phyloP scores from a whole-genome alignment of 2,113 vertebrate species.

The Stictonetta naevosa region DNA sequence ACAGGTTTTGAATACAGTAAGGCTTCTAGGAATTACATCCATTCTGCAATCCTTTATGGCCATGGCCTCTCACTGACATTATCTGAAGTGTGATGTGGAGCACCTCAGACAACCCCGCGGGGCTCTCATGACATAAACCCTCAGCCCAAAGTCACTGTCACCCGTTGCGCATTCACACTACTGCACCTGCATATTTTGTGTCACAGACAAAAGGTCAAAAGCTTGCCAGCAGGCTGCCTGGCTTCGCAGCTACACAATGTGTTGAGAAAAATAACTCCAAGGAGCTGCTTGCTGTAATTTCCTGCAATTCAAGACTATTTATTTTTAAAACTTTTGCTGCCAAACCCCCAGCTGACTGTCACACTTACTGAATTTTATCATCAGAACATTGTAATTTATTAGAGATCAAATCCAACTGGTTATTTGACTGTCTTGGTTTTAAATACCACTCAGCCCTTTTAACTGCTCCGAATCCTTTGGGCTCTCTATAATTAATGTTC shows the following conservation, averaged over 20 bases:
- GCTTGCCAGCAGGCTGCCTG: slow-evolving; percentile 49
- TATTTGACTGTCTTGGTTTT: slow-evolving; percentile 72
- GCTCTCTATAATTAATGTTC: slow-evolving; percentile 70
- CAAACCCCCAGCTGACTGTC: slow-evolving; percentile 49
- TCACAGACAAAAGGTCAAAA: slow-evolving; percentile 34
- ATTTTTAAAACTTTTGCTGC: slow-evolving; percentile 67
- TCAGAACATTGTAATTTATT: slow-evolving; percentile 68
- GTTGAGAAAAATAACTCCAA: background rate
- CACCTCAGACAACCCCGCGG: background rate
- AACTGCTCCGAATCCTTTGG: slow-evolving; percentile 13
- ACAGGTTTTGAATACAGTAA: background rate
- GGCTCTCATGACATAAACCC: background rate
- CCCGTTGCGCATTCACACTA: background rate
- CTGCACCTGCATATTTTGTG: slow-evolving; percentile 48
- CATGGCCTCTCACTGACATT: background rate
- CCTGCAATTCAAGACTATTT: slow-evolving; percentile 70
- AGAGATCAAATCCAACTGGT: slow-evolving; percentile 52
- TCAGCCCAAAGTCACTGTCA: background rate
- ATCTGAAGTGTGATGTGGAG: background rate
- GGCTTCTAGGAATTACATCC: background rate
- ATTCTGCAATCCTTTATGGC: background rate
- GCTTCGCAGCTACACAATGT: slow-evolving; percentile 35
- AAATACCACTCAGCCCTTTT: slow-evolving; percentile 48
- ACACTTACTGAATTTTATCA: slow-evolving; percentile 52
- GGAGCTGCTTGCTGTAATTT: slow-evolving; percentile 54